These are phyloP conservation scores for Stichodactyla mertensii DNA, from an alignment of 64 coral and sea anemone genomes.

Conservation along the genomic window DNA sequence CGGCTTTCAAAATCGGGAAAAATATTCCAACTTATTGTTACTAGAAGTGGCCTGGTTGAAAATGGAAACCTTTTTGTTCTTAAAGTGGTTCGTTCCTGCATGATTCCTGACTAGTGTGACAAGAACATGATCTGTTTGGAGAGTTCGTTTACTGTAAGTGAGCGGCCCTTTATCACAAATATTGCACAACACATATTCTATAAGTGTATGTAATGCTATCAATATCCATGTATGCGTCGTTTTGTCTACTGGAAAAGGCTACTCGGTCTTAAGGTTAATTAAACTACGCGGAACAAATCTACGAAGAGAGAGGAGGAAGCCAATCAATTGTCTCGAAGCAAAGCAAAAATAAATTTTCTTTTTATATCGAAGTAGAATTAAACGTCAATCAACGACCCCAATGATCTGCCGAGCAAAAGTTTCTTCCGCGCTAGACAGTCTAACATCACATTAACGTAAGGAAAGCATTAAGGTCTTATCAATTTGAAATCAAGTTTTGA, in stretches of 20 bases:
- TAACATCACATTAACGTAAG: no score
- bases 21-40: no score
- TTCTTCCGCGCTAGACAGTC: neutral
- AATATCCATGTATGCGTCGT: neutral
- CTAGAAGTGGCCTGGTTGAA: no score
- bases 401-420: neutral
- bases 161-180: no score
- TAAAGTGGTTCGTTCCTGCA: no score
- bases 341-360: neutral
- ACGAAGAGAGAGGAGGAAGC: neutral
- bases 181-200: neutral
- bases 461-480: neutral
- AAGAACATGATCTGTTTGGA: no score
- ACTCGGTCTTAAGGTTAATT: neutral
- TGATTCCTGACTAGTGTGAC: no score
- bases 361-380: neutral
- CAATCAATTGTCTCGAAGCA: neutral
- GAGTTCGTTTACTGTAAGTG: no score
- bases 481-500: neutral
- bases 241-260: neutral
- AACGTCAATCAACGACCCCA: neutral
- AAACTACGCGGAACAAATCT: neutral
- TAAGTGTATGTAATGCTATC: neutral
- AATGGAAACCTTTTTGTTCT: no score
- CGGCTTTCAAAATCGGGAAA: no score